Base-by-base conservation (phyloP, 2,113 vertebrate species). In the Centropristis striata region DNA sequence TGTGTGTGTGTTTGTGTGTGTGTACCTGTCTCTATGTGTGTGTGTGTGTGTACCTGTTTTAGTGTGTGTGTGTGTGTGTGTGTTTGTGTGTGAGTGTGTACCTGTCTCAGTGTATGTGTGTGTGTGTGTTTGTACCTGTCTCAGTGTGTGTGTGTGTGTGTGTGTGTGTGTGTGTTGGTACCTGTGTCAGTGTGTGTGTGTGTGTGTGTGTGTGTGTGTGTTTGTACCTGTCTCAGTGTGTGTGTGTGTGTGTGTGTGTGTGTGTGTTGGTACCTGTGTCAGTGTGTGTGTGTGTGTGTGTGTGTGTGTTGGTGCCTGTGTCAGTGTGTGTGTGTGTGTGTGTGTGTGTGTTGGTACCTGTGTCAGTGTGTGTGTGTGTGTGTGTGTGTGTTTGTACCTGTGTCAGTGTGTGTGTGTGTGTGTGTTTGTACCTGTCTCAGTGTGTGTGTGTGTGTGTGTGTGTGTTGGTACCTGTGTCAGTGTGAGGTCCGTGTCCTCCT, bases 401-500 rank as follows among this genome's bases (percentile, higher is more conserved):
- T 41, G 46, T 0, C 5, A 21, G 28, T 13, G 1, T 66, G 3
- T 68, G 60, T 28, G 25, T 41, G 37, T 25, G 14, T 61, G 58
- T 60, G 14, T 44, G 60, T 64, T 15, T 50, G 49, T 50, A n/a
- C n/a, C n/a, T n/a, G n/a, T n/a, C n/a, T n/a, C n/a, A n/a, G n/a
- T n/a, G n/a, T n/a, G n/a, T n/a, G n/a, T n/a, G n/a, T n/a, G n/a
- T n/a, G n/a, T n/a, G 59, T 39, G 2, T 14, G 57, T 59, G 39
- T 61, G 58, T 14, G 20, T 27, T 21, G 5, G 21, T 65, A 88
- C 88, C 88, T 93, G 87, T 73, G 77, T 90, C 32, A 92, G 76
- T 4, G 88, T 87, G 71, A 92, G 92, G 83, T 91, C 89, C 0
- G 78, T 85, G 44, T 65, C 85, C 68, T 97, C 97, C 67, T 93